Percentiles rank a stretch among this genome's conserved stretches.
These are phyloP conservation scores for Apaloderma vittatum DNA, from an alignment of 2,113 vertebrate genomes.

Conservation along the genomic window DNA sequence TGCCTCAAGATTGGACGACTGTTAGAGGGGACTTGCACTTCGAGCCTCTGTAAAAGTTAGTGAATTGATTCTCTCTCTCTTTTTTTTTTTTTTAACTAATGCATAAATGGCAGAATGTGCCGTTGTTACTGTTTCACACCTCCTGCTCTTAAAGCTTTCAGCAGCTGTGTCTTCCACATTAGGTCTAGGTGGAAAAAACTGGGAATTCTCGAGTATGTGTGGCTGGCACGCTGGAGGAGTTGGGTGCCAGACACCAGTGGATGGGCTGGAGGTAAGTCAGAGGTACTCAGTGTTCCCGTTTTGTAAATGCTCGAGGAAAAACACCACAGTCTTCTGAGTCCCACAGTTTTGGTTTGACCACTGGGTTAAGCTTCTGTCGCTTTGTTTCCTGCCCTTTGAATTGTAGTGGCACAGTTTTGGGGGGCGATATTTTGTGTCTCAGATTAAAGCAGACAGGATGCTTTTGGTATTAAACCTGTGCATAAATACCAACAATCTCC, in stretches of 20 bases:
- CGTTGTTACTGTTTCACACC: slow-evolving; percentile 2
- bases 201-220: not conserved
- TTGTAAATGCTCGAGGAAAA: not conserved
- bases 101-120: not conserved
- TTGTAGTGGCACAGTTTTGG: not conserved
- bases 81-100: not conserved
- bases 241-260: not conserved
- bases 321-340: not conserved
- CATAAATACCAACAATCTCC: not conserved
- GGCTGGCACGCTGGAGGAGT: not conserved
- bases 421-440: not conserved
- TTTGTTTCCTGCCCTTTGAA: not conserved
- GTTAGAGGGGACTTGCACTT: not conserved
- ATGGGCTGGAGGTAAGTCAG: not conserved
- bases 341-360: not conserved
- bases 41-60: not conserved
- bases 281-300: not conserved
- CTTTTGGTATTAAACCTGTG: not conserved
- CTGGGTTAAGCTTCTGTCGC: not conserved
- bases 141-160: slow-evolving; percentile 24
- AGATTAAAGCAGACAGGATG: not conserved
- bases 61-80: not conserved
- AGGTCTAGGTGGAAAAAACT: not conserved
- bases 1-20: not conserved
- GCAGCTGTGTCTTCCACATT: not conserved